phyloP scores from a whole-genome alignment of 2,113 vertebrate genomes.

The Calyptomena viridis region DNA sequence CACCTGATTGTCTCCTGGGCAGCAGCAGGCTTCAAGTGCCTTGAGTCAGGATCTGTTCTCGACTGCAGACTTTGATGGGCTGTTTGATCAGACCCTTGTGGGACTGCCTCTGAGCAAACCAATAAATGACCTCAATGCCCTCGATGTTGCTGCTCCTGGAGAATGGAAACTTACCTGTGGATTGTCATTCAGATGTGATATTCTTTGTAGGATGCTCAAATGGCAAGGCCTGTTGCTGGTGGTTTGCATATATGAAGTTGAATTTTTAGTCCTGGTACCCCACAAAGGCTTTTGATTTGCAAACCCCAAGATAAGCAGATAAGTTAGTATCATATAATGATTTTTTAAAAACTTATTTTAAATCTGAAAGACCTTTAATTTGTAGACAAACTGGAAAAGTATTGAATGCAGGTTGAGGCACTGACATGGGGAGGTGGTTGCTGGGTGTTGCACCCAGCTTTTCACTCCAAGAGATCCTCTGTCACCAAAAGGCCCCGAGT shows the following conservation, averaged over 20 bases:
- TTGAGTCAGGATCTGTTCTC: background rate
- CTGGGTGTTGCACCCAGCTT: background rate
- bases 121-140: background rate
- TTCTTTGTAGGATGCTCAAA: background rate
- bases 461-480: background rate
- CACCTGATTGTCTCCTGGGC: background rate
- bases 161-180: background rate
- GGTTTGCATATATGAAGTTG: background rate
- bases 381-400: background rate
- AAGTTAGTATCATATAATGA: background rate
- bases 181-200: background rate
- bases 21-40: rapidly evolving
- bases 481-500: background rate
- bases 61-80: background rate
- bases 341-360: background rate
- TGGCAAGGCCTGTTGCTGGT: background rate
- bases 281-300: background rate
- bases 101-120: background rate
- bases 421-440: rapidly evolving
- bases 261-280: background rate
- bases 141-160: background rate
- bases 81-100: background rate
- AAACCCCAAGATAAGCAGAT: background rate
- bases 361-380: background rate
- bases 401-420: background rate